phyloP scores from a whole-genome alignment of 2,888 invertebrate species.

The Myopa tessellatipennis region DNA sequence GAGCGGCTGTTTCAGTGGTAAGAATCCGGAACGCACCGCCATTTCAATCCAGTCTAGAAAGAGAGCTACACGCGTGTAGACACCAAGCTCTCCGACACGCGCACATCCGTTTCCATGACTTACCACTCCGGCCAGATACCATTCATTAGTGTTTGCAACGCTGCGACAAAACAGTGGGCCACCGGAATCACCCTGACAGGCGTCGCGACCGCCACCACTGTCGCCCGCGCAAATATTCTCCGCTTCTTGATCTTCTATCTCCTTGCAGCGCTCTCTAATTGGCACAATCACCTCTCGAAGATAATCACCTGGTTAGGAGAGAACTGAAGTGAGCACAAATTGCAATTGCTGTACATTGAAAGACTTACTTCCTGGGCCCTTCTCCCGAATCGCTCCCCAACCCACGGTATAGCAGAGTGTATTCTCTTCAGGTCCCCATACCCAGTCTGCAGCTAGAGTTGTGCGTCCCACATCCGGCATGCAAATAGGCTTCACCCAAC shows the following conservation, averaged over 20 bases:
- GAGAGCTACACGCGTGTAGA: slow-evolving; percentile 82
- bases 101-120: slow-evolving; percentile 91
- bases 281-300: slow-evolving; percentile 84
- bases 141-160: slow-evolving; percentile 74
- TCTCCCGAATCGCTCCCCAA: slow-evolving; percentile 84
- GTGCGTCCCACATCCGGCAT: slow-evolving; percentile 73
- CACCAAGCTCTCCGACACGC: slow-evolving; percentile 82
- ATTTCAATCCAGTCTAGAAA: slow-evolving; percentile 80
- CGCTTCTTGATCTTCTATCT: slow-evolving; percentile 74
- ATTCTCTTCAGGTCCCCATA: slow-evolving; percentile 75
- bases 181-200: slow-evolving; percentile 82
- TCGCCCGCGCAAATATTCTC: slow-evolving; percentile 83
- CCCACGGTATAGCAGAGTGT: slow-evolving; percentile 81
- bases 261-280: slow-evolving; percentile 75
- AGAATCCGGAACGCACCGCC: slow-evolving; percentile 63
- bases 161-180: slow-evolving; percentile 86
- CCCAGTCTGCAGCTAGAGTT: slow-evolving; percentile 71
- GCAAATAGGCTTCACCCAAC: slow-evolving; percentile 85
- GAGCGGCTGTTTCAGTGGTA: slow-evolving; percentile 69
- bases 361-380: slow-evolving; percentile 81
- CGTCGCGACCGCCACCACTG: slow-evolving; percentile 80
- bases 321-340: neutral
- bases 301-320: slow-evolving; percentile 75
- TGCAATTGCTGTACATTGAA: neutral
- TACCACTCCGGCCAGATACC: slow-evolving; percentile 86